Evolutionary conservation across 2,888 invertebrate genomes (phyloP), one percentile per base, ranked within the genome.

Genomic region (Xiphydria camelus): DNA sequence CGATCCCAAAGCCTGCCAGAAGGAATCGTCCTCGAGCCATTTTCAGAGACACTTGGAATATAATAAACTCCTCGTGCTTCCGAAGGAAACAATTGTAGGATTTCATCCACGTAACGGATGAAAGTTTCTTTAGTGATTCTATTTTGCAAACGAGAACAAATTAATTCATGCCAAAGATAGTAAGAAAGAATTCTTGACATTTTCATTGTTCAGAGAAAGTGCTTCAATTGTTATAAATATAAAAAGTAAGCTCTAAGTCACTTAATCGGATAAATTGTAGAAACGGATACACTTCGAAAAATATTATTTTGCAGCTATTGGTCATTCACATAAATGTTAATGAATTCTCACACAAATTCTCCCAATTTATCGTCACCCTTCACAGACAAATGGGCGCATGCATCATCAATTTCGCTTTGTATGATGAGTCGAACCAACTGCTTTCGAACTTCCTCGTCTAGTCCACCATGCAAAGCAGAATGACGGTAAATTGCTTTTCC

Each of bases 401-500:
- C 33, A 19, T 33, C 15, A 17, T 33, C 33, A 20, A 33, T 33
- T 17, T 33, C 33, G 17, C 33, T 33, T 33, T 18, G 33, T 10
- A 33, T 33, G 10, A 33, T 33, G 18, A 33, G 18, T 33, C 20
- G 14, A 15, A 33, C 17, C 4, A 33, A 17, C 10, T n/a, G 18
- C 20, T 33, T 18, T 17, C 33, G n/a, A 9, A 20, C 20, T 33
- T 33, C 33, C 33, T 33, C 33, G 20, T 33, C 20, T 14, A 33
- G 33, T 14, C 20, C 20, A 3, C 33, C 33, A 17, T 33, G 33
- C 3, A 15, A 15, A 33, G n/a, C 10, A 33, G 10, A 1, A 4
- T 33, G 33, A 10, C 33, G 18, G 33, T 33, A 33, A 33, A 33
- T 33, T n/a, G 33, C 15, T 33, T 20, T n/a, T 6, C 33, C 33